Evolutionary conservation across 2,113 vertebrate species (phyloP).

Genomic region (Chrysemys picta): DNA sequence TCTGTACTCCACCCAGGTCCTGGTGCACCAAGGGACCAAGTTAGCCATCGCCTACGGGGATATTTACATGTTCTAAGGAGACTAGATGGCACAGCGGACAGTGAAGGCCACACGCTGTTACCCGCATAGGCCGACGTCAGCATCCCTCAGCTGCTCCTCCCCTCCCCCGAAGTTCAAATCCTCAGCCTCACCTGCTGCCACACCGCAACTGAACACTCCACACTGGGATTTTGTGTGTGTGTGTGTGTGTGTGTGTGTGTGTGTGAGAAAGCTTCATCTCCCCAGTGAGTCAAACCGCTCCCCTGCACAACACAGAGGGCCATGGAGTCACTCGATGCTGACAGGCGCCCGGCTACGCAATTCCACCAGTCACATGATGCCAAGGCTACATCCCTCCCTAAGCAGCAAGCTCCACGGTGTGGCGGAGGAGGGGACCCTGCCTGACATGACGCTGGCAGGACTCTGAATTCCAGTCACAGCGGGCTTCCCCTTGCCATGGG

Average conservation of each 20-base stretch:
- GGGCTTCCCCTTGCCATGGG: rapidly evolving
- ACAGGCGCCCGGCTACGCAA: neutral
- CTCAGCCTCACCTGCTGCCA: neutral
- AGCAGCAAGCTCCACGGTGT: neutral
- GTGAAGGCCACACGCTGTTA: no score
- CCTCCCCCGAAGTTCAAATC: neutral
- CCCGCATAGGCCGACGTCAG: no score
- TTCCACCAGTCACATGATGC: neutral
- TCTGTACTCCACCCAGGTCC: no score
- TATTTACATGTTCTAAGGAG: neutral
- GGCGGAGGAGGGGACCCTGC: neutral
- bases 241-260: no score
- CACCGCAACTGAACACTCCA: no score
- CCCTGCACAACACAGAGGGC: neutral
- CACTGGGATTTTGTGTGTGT: neutral
- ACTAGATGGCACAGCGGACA: neutral
- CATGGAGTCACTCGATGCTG: neutral
- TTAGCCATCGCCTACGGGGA: neutral
- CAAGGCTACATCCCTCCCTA: neutral
- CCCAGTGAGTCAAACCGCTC: neutral
- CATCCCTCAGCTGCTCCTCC: neutral
- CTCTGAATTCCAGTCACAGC: neutral
- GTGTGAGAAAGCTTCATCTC: neutral
- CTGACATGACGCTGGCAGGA: neutral
- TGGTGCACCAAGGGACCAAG: neutral